Evolutionary conservation across 2,888 invertebrate species (phyloP).

Genomic region (Synanthedon andrenaeformis): DNA sequence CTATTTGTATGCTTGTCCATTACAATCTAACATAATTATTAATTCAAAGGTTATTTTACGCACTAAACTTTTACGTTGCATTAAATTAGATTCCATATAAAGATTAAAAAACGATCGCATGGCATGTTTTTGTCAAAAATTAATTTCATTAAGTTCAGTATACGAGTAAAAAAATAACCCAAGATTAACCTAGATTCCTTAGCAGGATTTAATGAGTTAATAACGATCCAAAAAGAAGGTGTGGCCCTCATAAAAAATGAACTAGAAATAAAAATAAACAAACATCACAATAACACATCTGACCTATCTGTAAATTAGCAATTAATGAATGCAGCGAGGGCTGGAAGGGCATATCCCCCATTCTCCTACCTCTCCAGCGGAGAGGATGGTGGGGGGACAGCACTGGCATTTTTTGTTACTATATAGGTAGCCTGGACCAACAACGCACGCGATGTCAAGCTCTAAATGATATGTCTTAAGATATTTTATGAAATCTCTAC

Average conservation of each 20-base stretch:
- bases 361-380: slow-evolving; percentile 1
- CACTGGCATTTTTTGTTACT: slow-evolving; percentile 33
- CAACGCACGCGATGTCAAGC: not conserved
- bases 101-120: too few species aligned
- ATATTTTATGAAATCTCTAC: slow-evolving; percentile 1
- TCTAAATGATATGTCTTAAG: slow-evolving; percentile 3
- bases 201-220: too few species aligned
- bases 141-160: too few species aligned
- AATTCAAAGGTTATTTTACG: too few species aligned
- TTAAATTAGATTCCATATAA: too few species aligned
- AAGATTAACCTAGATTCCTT: too few species aligned
- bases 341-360: slow-evolving; percentile 16
- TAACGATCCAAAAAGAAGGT: not conserved
- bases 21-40: too few species aligned
- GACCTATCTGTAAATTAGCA: slow-evolving; percentile 63
- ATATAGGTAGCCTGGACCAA: slow-evolving; percentile 35
- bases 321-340: slow-evolving; percentile 60
- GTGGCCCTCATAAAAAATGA: not conserved
- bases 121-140: too few species aligned
- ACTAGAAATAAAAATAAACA: not conserved
- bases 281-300: slow-evolving; percentile 23
- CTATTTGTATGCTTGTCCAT: too few species aligned
- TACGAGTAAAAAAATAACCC: too few species aligned
- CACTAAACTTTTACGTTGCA: too few species aligned
- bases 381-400: slow-evolving; percentile 16